These are phyloP conservation scores for Gymnodraco acuticeps DNA, from an alignment of 2,797 vertebrate genomes.

Conservation along the genomic window DNA sequence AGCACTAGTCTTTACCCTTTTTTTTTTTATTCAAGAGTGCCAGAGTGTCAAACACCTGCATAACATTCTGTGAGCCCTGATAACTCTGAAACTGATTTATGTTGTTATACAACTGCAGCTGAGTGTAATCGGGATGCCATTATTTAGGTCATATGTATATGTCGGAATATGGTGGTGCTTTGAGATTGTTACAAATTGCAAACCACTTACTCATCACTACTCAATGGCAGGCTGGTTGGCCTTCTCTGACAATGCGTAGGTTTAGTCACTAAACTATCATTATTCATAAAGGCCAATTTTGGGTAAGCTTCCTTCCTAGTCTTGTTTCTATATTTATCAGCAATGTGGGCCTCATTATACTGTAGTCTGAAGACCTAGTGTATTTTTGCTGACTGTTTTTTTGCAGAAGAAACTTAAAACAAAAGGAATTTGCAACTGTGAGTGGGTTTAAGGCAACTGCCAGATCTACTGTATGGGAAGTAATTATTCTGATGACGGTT, in stretches of 20 bases:
- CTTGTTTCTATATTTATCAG: constrained; percentile 52
- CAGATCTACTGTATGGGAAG: constrained; percentile 10
- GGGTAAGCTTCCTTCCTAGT: constrained; percentile 50
- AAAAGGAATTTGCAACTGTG: constrained; percentile 19
- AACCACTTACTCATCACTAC: constrained; percentile 61
- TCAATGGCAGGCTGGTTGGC: constrained; percentile 34
- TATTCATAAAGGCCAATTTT: constrained; percentile 53
- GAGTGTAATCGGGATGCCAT: too few relatives aligned
- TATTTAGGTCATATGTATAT: neutral
- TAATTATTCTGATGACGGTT: constrained; percentile 26
- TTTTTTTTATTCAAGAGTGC: neutral
- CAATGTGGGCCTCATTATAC: constrained; percentile 45
- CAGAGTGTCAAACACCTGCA: constrained; percentile 5
- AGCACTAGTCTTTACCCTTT: too few relatives aligned
- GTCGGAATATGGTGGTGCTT: constrained; percentile 36
- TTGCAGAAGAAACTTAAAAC: constrained; percentile 8
- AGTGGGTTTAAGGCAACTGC: constrained; percentile 24
- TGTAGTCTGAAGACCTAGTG: constrained; percentile 8
- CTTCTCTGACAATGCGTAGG: constrained; percentile 33
- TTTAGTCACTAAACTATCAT: constrained; percentile 54
- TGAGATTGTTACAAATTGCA: constrained; percentile 42
- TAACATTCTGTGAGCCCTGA: neutral
- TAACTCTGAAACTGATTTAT: neutral
- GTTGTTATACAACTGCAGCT: neutral
- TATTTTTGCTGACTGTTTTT: constrained; percentile 33